A percentile compares a stretch with the other conserved stretches of the same genome.
These are phyloP conservation scores for Sylvia borin DNA, from an alignment of 2,797 vertebrate species.

Conservation along the genomic window DNA sequence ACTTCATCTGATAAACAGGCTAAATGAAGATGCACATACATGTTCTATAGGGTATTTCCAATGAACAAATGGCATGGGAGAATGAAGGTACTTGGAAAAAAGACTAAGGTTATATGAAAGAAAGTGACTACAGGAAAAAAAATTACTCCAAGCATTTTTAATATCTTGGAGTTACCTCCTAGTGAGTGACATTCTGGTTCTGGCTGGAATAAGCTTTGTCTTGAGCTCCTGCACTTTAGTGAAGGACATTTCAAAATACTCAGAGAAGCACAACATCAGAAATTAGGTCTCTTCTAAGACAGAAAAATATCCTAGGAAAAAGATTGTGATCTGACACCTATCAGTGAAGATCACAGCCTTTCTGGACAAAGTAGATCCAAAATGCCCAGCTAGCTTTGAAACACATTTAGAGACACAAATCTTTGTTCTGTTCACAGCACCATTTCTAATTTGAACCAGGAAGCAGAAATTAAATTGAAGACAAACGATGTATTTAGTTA, in stretches of 20 bases:
- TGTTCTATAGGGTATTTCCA: neutral
- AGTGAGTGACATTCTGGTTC: neutral
- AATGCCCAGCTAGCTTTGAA: neutral
- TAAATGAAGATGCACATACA: neutral
- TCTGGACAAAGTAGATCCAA: neutral
- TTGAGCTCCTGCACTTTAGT: neutral
- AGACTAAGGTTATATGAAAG: neutral
- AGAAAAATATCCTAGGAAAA: neutral
- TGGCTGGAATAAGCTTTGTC: neutral
- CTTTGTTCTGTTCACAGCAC: neutral
- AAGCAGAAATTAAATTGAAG: neutral
- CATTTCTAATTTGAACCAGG: neutral
- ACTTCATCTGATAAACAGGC: neutral
- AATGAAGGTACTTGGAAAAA: neutral
- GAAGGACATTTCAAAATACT: neutral
- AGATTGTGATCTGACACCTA: neutral
- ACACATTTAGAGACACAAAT: neutral
- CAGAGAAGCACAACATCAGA: neutral
- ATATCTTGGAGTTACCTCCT: neutral
- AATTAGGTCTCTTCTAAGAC: neutral
- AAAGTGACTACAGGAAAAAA: neutral
- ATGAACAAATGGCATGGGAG: neutral
- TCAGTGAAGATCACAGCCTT: neutral
- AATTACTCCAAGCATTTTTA: neutral
- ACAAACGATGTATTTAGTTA: neutral